phyloP scores from a whole-genome alignment of 1,140 invertebrate species.

The Episyrphus balteatus region DNA sequence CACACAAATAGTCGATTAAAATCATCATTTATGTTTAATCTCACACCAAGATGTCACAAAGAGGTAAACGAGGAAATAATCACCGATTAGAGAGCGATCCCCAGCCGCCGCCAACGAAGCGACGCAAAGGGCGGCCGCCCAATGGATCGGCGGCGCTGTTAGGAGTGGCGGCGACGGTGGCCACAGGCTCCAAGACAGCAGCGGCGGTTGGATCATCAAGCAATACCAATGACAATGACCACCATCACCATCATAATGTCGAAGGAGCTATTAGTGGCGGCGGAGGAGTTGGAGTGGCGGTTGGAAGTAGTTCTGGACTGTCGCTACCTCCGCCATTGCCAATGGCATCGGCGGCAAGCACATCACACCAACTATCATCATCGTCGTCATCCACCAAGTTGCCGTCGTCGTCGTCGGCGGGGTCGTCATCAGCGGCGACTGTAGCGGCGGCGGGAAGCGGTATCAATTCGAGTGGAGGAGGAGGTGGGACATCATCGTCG shows the following conservation, averaged over 20 bases:
- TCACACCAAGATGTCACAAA: conserved; percentile 33
- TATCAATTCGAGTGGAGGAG: not conserved
- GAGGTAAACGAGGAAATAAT: conserved; percentile 36
- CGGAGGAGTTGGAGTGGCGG: not conserved
- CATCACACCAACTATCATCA: conserved; percentile 2
- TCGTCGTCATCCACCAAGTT: conserved; percentile 22
- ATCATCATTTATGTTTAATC: no score
- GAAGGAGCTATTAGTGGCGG: not conserved
- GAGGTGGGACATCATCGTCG: conserved; percentile 11
- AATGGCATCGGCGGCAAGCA: not conserved
- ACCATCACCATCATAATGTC: conserved; percentile 3
- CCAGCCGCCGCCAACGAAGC: conserved; percentile 32
- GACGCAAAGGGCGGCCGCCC: conserved; percentile 34
- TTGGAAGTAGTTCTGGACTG: not conserved
- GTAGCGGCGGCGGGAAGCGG: conserved; percentile 2
- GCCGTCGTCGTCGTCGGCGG: conserved; percentile 17
- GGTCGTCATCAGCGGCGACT: conserved; percentile 11
- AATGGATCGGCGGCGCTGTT: conserved; percentile 17
- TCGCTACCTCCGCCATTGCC: not conserved
- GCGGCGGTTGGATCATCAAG: conserved; percentile 2
- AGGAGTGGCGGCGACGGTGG: conserved; percentile 4
- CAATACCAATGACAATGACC: conserved; percentile 9
- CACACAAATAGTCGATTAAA: no score
- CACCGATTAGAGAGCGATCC: conserved; percentile 34
- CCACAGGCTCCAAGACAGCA: not conserved